Percentiles rank a stretch among this genome's conserved stretches.
phyloP scores from a whole-genome alignment of 1,140 invertebrate genomes.

The Drosophila micromelanica region DNA sequence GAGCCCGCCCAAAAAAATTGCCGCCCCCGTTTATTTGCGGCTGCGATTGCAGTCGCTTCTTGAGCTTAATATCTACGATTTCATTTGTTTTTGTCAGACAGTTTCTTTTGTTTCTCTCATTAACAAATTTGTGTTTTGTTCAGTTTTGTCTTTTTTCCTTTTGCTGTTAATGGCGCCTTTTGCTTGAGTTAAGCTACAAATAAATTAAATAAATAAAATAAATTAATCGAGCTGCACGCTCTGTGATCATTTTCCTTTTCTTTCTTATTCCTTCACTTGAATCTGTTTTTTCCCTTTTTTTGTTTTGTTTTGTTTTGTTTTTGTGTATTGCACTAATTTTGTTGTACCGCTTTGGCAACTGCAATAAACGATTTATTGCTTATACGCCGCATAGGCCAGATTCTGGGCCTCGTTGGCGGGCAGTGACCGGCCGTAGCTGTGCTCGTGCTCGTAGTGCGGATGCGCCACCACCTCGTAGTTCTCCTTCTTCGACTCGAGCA shows the following conservation, averaged over 20 bases:
- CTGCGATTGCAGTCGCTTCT: constrained; percentile 6
- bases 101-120: too few relatives aligned
- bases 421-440: constrained; percentile 87
- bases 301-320: constrained; percentile 2
- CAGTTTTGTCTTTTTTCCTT: not conserved
- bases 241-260: constrained; percentile 4
- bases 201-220: constrained; percentile 83
- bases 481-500: constrained; percentile 89
- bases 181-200: constrained; percentile 74
- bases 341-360: constrained; percentile 48
- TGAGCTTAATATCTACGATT: constrained; percentile 56
- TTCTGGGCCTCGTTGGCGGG: constrained; percentile 85
- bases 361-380: constrained; percentile 58
- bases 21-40: constrained; percentile 16
- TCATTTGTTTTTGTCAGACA: constrained; percentile 31
- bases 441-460: constrained; percentile 87
- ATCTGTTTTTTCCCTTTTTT: constrained; percentile 5
- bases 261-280: constrained; percentile 11
- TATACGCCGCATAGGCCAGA: constrained; percentile 87
- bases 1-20: constrained; percentile 20
- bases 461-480: constrained; percentile 91
- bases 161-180: constrained; percentile 60
- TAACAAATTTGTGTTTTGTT: constrained; percentile 20
- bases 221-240: constrained; percentile 57
- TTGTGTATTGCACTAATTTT: constrained; percentile 76